Base-by-base conservation (phyloP, 2,113 vertebrate species). In the Daphoenositta chrysoptera region DNA sequence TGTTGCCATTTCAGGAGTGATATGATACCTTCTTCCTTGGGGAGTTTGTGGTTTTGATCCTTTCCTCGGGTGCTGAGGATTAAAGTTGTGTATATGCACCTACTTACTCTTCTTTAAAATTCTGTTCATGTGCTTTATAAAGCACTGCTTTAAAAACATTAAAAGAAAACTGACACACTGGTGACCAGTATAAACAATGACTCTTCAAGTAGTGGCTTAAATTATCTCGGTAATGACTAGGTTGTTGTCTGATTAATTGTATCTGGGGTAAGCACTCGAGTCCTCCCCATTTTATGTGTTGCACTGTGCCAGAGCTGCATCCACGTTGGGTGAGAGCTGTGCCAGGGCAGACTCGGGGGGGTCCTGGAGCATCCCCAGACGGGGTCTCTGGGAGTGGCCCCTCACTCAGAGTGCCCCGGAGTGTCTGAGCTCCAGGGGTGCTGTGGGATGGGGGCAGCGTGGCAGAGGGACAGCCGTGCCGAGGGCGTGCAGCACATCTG, bases 401-500 rank as follows among this genome's bases (percentile, higher is more conserved):
- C 33, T 60, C 28, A 9, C 33, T 60, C 28, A 9, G 20, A 17
- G 30, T 39, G 37, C 22, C 42, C 8, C 27, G 39, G 45, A 2
- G 18, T 56, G 50, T 5, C 0, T 0, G 5, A 40, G 30, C 42
- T 87, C 16, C 13, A 23, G 57, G 37, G 53, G 1, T 27, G 21
- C 47, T 48, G 11, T 84, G 65, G 30, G 45, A 1, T 44, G 54
- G 15, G 28, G 8, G 27, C 24, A 22, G 7, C 0, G 0, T 63
- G 35, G 28, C 58, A 60, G n/a, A 30, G 26, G 51, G 9, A 14
- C 22, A 1, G 23, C 1, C 27, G 45, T 33, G 33, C 58, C 51
- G 37, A 10, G 63, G 15, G 47, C 15, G 33, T 70, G 65, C 22
- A 31, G 69, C 16, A 1, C 4, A 9, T 31, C 82, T 58, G 58